Evolutionary conservation across 2,797 vertebrate genomes (phyloP).

Genomic region (Ambastaia sidthimunki): DNA sequence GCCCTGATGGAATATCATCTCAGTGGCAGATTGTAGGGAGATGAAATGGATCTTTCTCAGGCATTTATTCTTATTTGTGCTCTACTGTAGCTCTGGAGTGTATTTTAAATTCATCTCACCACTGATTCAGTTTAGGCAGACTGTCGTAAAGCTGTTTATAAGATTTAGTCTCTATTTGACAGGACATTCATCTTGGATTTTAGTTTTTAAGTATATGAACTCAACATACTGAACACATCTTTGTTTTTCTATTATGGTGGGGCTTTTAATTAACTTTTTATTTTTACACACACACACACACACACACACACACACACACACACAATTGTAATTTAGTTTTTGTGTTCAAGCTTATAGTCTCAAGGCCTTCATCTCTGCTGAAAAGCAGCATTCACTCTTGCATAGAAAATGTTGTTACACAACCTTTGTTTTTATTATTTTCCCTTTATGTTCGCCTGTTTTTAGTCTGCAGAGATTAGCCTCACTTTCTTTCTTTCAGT

Average conservation of each 20-base stretch:
- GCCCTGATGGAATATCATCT: slow-evolving; percentile 22
- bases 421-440: slow-evolving; percentile 25
- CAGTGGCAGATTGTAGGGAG: background rate
- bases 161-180: too few relatives aligned
- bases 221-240: background rate
- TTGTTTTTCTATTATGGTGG: background rate
- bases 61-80: slow-evolving; percentile 17
- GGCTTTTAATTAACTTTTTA: background rate
- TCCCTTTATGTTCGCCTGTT: slow-evolving; percentile 7
- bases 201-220: too few relatives aligned
- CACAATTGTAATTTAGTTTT: too few relatives aligned
- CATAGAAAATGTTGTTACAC: slow-evolving; percentile 13
- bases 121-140: background rate
- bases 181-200: too few relatives aligned
- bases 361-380: background rate
- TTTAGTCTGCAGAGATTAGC: slow-evolving; percentile 49
- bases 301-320: background rate
- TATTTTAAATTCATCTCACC: slow-evolving; percentile 6
- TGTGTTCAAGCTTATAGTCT: background rate
- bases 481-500: background rate
- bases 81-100: background rate
- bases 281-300: background rate
- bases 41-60: slow-evolving; percentile 57
- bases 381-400: background rate
- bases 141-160: background rate